Base-by-base conservation (phyloP, 2,888 invertebrate genomes). In the Hemicrepidius hirtus region DNA sequence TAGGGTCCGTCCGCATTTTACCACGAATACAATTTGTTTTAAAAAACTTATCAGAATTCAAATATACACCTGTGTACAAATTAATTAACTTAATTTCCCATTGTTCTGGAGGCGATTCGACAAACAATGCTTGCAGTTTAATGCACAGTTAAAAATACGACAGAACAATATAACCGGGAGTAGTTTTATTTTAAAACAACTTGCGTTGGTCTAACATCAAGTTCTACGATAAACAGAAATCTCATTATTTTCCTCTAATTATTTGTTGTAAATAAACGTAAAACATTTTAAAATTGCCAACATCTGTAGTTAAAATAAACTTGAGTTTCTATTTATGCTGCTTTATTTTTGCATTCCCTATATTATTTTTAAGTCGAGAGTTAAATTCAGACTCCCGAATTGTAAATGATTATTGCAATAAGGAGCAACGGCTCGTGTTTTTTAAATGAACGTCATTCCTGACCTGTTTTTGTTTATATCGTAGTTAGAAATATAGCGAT, bases 401-500 rank as follows among this genome's bases (percentile, higher is more conserved):
- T 46, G 20, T 46, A 46, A 46, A 46, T 46, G 20, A 46, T 46
- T 18, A 20, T 40, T n/a, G n/a, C n/a, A 40, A 40, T 10, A 10
- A 46, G 20, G 1, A 46, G 16, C 4, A 9, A 16, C 4, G 46
- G 7, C 13, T 18, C 16, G 16, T 16, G 18, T 0, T 53, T 53
- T 21, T 21, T n/a, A 53, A n/a, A 12, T 7, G 12, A 12, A 50
- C 13, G 5, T 10, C 24, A 3, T 49, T 53, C 10, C 13, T 28
- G 13, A 53, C 53, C 53, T 53, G 53, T 53, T 53, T 53, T 53
- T 53, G 32, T 13, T 53, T n/a, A 24, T n/a, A n/a, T n/a, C 1
- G 13, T 53, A 32, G 20, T 10, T 46, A 2, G 1, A 32, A 32
- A 32, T 5, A 32, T 32, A 32, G 32, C 4, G 32, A 5, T 9